phyloP scores from a whole-genome alignment of 2,888 invertebrate species.

The Trichogramma dendrolimi region DNA sequence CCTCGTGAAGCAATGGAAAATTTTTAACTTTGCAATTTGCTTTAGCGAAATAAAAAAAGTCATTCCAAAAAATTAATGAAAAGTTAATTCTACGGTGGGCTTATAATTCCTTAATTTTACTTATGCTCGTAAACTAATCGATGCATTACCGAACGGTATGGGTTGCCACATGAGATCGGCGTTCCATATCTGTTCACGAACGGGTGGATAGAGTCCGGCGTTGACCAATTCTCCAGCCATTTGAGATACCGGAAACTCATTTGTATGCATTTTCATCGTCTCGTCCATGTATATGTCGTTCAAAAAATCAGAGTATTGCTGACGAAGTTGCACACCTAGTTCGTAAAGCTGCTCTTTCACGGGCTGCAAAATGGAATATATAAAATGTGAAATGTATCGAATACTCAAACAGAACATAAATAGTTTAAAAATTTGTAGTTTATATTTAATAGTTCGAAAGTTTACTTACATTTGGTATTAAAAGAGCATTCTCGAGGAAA shows the following conservation, averaged over 20 bases:
- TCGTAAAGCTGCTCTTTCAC: slow-evolving; percentile 56
- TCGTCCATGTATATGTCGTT: slow-evolving; percentile 52
- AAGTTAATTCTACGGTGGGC: too few species aligned
- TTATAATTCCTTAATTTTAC: too few species aligned
- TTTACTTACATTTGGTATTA: slow-evolving; percentile 37
- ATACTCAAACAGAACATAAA: background rate
- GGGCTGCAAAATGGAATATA: slow-evolving; percentile 46
- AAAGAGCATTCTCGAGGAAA: slow-evolving; percentile 22
- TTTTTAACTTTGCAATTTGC: too few species aligned
- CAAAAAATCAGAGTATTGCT: slow-evolving; percentile 53
- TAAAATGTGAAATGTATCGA: background rate
- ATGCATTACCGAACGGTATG: slow-evolving; percentile 54
- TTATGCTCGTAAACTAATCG: background rate
- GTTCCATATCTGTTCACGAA: slow-evolving; percentile 58
- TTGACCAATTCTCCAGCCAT: slow-evolving; percentile 68
- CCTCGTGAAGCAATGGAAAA: too few species aligned
- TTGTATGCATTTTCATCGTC: slow-evolving; percentile 55
- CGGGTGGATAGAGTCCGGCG: slow-evolving; percentile 67
- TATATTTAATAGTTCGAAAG: background rate
- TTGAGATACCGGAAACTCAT: slow-evolving; percentile 70
- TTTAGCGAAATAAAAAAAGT: too few species aligned
- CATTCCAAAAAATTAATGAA: too few species aligned
- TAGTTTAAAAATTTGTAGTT: background rate
- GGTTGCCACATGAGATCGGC: slow-evolving; percentile 64
- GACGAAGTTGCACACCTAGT: slow-evolving; percentile 55